Evolutionary conservation across 1,140 invertebrate genomes (phyloP), one percentile per base, ranked within the genome.

Genomic region (Cherax destructor): DNA sequence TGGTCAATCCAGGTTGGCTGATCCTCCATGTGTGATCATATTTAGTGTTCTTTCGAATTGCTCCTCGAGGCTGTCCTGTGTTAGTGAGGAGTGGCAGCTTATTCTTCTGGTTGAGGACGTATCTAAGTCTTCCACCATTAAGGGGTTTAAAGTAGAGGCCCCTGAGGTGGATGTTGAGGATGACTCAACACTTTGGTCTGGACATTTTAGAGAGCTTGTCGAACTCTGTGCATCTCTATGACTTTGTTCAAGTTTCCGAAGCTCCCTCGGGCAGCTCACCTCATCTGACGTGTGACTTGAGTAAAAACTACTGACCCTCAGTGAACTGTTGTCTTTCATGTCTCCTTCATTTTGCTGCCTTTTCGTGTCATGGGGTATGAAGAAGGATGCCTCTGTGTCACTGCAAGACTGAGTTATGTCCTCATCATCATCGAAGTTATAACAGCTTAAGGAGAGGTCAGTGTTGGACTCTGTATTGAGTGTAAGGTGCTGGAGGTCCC

Each of bases 371-470:
- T 83, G 88, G 10, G 89, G 89, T 30, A 91, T 91, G 76, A 91
- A 91, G 76, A 91, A 91, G 30, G 88, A 91, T 11, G 89, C 89
- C 72, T 91, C 89, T 0, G 89, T 91, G 83, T 91, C 89, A n/a
- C 89, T 91, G 59, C 83, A 91, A 1, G 89, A 91, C 56, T 91
- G 89, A 5, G 88, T 91, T 41, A 59, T 69, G 24, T 90, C 52
- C 16, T 85, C 88, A 0, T 91, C 89, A 47, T 91, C 89, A 4
- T 83, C 85, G 41, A 69, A 79, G 89, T 91, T 86, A 76, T 91
- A 91, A 24, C 74, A 65, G n/a, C 85, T 83, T 52, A 91, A 79
- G 13, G 89, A 91, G n/a, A 91, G 61, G 59, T 91, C 89, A 6
- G 89, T 91, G 41, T 83, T 86, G 30, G 89, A 91, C 59, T 91